phyloP scores from a whole-genome alignment of 1,140 invertebrate genomes.

The Drosophila pectinifera region DNA sequence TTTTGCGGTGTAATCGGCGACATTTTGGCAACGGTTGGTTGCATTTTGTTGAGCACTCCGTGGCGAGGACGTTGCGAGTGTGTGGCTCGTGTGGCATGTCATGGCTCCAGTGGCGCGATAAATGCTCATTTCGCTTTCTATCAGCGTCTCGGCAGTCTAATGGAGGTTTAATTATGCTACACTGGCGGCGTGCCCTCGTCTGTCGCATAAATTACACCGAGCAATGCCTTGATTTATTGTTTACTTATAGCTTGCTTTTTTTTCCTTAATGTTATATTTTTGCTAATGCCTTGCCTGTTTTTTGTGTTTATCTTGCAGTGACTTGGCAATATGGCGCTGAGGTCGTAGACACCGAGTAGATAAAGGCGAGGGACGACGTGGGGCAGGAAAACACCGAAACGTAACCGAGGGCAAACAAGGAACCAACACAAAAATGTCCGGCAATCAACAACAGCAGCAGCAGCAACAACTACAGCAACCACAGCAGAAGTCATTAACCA shows the following conservation, averaged over 20 bases:
- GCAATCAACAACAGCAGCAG: conserved; percentile 75
- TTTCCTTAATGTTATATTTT: conserved; percentile 32
- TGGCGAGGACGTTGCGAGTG: conserved; percentile 10
- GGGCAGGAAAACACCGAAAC: conserved; percentile 36
- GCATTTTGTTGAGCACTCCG: conserved; percentile 50
- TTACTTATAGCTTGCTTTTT: conserved; percentile 17
- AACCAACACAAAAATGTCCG: conserved; percentile 75
- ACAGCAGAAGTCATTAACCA: conserved; percentile 38
- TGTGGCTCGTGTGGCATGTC: conserved; percentile 58
- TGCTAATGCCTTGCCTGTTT: conserved; percentile 51
- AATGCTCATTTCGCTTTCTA: conserved; percentile 82
- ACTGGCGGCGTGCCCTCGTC: conserved; percentile 55
- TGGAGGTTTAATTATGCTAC: conserved; percentile 74
- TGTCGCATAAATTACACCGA: conserved; percentile 71
- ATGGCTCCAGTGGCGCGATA: conserved; percentile 67
- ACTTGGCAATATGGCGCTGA: conserved; percentile 53
- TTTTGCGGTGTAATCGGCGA: conserved; percentile 20
- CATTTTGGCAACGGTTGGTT: conserved; percentile 70
- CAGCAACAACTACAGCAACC: conserved; percentile 47
- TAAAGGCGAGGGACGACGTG: conserved; percentile 20
- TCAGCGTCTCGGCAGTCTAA: conserved; percentile 66
- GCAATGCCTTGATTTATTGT: conserved; percentile 67
- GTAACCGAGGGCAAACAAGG: conserved; percentile 63
- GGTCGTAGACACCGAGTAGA: conserved; percentile 60
- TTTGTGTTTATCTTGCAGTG: conserved; percentile 53